Base-by-base conservation (phyloP, 2,888 invertebrate species). In the Pelosia muscerda region DNA sequence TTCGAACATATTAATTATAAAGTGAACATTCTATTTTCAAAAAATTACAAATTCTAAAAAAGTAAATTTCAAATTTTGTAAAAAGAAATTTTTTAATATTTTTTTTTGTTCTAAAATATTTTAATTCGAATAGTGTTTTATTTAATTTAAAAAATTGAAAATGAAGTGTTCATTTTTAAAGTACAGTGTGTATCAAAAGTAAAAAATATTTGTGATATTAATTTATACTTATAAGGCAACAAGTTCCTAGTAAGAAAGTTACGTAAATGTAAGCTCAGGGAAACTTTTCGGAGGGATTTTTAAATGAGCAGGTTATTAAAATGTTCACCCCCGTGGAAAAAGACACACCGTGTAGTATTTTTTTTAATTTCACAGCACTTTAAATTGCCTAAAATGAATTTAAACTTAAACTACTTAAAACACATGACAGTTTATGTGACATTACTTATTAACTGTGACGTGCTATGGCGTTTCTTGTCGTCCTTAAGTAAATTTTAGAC, bases 361-460 rank as follows among this genome's bases (percentile, higher is more conserved):
- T 64, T 61, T 60, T 60, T 49, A 26, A 66, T 60, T n/a, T 54
- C 19, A n/a, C 9, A 15, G 15, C 15, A n/a, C 38, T 3, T 15
- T 11, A 38, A 15, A 15, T 38, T 1, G 49, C 8, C 1, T 59
- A 13, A 9, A 49, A 19, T n/a, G 1, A 49, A n/a, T 49, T 49
- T n/a, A n/a, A 49, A 49, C n/a, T 49, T 49, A 49, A 49, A 49
- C 49, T n/a, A n/a, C 49, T n/a, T 49, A 49, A 19, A n/a, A 49
- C n/a, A 49, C 49, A 1, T n/a, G 2, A n/a, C 49, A 31, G 63
- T 63, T 62, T 60, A 42, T 2, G 5, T 58, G 11, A 4, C 49
- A 62, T 54, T 22, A 66, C 31, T 63, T 68, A 74, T 63, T 63
- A 67, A 67, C 11, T 23, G 64, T 80, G 15, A 78, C 80, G 79